Conservation (phyloP, 2,113 vertebrate species). For the Rhinichthys klamathensis region DNA sequence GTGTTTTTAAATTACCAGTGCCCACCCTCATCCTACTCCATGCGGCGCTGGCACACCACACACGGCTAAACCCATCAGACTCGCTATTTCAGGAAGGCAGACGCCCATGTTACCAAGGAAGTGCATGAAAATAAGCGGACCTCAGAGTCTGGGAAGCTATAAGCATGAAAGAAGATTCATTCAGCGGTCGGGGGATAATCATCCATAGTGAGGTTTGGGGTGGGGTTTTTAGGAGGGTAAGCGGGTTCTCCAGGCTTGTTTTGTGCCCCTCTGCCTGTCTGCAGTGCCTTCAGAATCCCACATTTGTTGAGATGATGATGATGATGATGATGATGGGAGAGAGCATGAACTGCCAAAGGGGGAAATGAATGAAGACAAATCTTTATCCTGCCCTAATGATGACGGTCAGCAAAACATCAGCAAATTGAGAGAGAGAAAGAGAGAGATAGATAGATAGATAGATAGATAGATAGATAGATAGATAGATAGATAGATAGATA, state of each 20-base stretch:
- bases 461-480: neutral
- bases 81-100: constrained; percentile 27
- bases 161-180: constrained; percentile 18
- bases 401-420: neutral
- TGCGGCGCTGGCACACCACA: constrained; percentile 3
- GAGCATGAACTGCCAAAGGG: neutral
- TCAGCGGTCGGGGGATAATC: neutral
- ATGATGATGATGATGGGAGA: constrained; percentile 1
- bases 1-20: constrained; percentile 10
- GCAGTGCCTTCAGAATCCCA: neutral
- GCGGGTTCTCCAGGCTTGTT: neutral
- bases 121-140: constrained; percentile 8
- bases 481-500: neutral
- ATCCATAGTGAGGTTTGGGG: neutral
- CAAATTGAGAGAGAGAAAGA: neutral
- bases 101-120: constrained; percentile 29
- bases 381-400: neutral
- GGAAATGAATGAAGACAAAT: neutral
- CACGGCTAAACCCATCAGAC: constrained; percentile 37
- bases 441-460: neutral
- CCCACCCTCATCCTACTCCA: constrained; percentile 13
- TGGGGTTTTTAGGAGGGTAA: neutral
- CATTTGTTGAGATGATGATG: neutral
- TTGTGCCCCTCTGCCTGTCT: neutral
- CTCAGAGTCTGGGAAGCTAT: neutral